phyloP scores from a whole-genome alignment of 2,888 invertebrate species.

The Volucella inflata region DNA sequence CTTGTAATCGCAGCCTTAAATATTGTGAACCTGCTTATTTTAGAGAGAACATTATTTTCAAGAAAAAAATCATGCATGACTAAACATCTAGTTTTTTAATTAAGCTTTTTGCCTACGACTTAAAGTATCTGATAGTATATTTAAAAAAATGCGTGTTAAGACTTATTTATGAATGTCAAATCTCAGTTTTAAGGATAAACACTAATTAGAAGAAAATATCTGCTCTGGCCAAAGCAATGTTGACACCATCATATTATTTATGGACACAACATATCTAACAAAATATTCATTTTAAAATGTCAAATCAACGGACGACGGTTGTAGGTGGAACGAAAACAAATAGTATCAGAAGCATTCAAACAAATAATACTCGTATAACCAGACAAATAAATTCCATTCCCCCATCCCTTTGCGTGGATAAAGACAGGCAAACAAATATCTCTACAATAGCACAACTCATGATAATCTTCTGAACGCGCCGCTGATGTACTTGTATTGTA shows the following conservation, averaged over 20 bases:
- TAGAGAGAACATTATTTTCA: no score
- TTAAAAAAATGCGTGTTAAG: no score
- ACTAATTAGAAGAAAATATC: no score
- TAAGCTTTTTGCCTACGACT: no score
- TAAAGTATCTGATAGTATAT: no score
- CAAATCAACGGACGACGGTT: conserved; percentile 32
- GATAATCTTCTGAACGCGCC: conserved; percentile 42
- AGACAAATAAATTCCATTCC: conserved; percentile 41
- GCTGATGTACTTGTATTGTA: conserved; percentile 13
- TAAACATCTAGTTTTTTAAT: no score
- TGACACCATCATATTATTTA: neutral
- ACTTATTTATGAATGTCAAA: no score
- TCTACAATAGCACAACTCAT: conserved; percentile 34
- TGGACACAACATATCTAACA: conserved; percentile 9
- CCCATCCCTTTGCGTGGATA: conserved; percentile 14
- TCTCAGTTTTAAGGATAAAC: no score
- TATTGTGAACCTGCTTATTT: no score
- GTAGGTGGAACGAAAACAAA: conserved; percentile 26
- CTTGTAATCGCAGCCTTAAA: no score
- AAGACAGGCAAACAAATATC: conserved; percentile 55
- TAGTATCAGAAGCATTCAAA: conserved; percentile 39
- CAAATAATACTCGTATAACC: conserved; percentile 36
- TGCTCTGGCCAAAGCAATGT: neutral
- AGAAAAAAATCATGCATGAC: no score
- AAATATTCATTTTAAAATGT: conserved; percentile 35